These are phyloP conservation scores for Diachasma alloeum DNA, from an alignment of 1,140 invertebrate species.

Conservation along the genomic window DNA sequence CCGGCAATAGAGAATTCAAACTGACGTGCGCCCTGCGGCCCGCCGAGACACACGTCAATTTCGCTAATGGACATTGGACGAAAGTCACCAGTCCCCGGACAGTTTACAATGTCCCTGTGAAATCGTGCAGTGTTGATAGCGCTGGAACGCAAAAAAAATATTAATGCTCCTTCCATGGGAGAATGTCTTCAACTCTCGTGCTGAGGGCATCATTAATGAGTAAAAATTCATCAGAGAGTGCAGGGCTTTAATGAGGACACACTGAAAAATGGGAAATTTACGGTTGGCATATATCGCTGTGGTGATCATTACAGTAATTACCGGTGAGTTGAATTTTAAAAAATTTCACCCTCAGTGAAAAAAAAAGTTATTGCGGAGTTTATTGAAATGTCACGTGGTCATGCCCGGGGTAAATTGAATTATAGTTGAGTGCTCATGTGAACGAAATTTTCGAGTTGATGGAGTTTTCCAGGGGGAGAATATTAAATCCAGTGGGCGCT, in stretches of 20 bases:
- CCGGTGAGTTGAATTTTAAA: not conserved
- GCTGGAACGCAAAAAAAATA: no score
- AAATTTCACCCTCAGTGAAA: not conserved
- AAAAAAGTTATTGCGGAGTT: not conserved
- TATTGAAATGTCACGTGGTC: not conserved
- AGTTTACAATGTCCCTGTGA: not conserved
- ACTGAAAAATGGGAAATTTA: not conserved
- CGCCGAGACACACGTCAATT: not conserved
- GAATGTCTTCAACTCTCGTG: not conserved
- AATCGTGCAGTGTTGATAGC: not conserved
- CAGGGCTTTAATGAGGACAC: not conserved
- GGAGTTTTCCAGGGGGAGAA: not conserved
- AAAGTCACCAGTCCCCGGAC: not conserved
- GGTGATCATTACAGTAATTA: not conserved
- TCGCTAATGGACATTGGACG: constrained; percentile 4
- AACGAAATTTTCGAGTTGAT: not conserved
- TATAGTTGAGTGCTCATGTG: not conserved
- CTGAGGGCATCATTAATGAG: not conserved
- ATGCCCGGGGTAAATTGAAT: not conserved
- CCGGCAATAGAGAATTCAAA: not conserved
- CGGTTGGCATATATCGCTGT: not conserved
- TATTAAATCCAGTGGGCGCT: not conserved
- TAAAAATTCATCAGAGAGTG: not conserved
- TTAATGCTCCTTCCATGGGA: not conserved
- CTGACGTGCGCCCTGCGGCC: not conserved